Evolutionary conservation across 2,888 invertebrate genomes (phyloP), one percentile per base, ranked within the genome.

Genomic region (Megamerina dolium): DNA sequence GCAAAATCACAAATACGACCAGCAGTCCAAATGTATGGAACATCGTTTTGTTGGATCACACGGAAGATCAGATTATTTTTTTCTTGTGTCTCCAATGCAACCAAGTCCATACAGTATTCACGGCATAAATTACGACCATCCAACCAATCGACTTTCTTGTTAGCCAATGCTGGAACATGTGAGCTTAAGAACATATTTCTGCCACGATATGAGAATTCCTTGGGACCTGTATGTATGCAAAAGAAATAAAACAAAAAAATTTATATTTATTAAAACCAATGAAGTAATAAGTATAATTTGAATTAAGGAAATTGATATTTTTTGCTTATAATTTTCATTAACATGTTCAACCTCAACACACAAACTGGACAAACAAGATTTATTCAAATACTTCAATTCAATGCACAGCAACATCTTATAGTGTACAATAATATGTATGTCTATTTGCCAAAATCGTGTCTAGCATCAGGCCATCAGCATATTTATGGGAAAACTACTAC

Each of bases 1-100:
- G 89, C 89, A 78, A 92, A 92, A 77, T 92, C 91, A 66, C 92
- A 92, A 46, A 91, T 80, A 57, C 91, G 84, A 40, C 91, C 92
- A 5, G 88, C 87, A 12, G 92, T 91, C 91, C 92, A 92, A 64
- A 92, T 92, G 76, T 90, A 92, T 3, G 90, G 89, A 35, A 89
- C 85, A 68, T 90, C 87, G 57, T 88, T 87, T 71, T 87, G 85
- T 71, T 88, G 87, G 55, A 90, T 88, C 32, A 89, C 78, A 71
- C 83, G 85, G 80, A 87, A 89, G 71, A 90, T 82, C 61, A 90
- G 80, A 72, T 90, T 89, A 67, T 91, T 90, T 70, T 92, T 88
- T 68, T 89, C 88, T 72, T 90, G 88, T 10, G 87, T 85, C 71
- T 92, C 91, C 70, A 91, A 76, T 16, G 89, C 87, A 36, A 91